phyloP scores from a whole-genome alignment of 2,888 invertebrate species.

The Octonoba sinensis region DNA sequence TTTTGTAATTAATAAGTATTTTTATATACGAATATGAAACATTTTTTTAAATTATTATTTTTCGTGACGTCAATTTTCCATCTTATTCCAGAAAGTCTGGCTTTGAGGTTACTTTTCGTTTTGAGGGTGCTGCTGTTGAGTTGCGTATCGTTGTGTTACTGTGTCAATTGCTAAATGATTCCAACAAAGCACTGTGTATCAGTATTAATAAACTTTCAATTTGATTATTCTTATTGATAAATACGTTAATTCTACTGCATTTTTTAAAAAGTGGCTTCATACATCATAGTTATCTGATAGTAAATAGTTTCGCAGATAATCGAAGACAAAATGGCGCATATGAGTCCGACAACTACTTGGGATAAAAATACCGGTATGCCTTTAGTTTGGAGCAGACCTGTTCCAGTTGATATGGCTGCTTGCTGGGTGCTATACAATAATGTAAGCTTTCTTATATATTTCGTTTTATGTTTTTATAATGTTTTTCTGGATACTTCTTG shows the following conservation, averaged over 20 bases:
- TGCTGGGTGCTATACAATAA: constrained; percentile 63
- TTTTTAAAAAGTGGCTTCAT: neutral
- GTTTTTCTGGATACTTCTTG: neutral
- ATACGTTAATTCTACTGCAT: neutral
- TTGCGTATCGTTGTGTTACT: constrained; percentile 49
- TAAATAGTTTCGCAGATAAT: neutral
- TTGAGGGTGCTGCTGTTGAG: constrained; percentile 44
- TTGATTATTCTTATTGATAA: constrained; percentile 1
- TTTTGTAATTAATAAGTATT: too few species aligned
- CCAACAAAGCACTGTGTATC: constrained; percentile 60
- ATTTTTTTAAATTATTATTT: constrained; percentile 3
- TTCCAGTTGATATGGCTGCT: constrained; percentile 57
- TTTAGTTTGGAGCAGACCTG: constrained; percentile 60
- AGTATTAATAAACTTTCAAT: constrained; percentile 44
- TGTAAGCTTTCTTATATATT: constrained; percentile 33
- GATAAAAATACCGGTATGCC: constrained; percentile 64
- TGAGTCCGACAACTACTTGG: constrained; percentile 64
- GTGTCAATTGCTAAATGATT: constrained; percentile 63
- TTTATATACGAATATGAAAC: too few species aligned
- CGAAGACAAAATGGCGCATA: constrained; percentile 65
- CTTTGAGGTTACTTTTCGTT: constrained; percentile 28
- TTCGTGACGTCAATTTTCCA: constrained; percentile 30
- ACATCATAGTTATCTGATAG: too few species aligned
- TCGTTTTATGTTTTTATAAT: neutral
- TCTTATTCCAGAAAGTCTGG: constrained; percentile 8